Evolutionary conservation across 2,888 invertebrate species (phyloP).

Genomic region (Drosophila histrio): DNA sequence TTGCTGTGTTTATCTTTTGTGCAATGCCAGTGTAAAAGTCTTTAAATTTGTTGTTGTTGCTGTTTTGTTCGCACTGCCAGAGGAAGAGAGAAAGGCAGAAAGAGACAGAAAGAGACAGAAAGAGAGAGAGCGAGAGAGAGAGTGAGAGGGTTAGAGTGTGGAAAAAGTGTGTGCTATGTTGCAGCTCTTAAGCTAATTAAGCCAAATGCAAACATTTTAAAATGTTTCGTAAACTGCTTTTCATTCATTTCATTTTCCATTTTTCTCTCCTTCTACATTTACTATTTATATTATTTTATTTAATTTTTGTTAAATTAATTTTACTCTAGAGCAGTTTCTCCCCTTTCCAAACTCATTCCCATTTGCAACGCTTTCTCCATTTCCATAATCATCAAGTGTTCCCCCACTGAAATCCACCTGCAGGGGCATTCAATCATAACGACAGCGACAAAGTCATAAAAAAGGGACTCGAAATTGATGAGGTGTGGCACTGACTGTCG

Average conservation of each 20-base stretch:
- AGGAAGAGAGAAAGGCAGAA: background rate
- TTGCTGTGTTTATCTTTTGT: conserved; percentile 46
- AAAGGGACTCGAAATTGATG: conserved; percentile 63
- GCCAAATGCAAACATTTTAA: conserved; percentile 44
- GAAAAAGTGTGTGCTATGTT: conserved; percentile 23
- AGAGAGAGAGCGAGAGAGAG: background rate
- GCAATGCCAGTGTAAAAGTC: conserved; percentile 13
- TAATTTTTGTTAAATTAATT: conserved; percentile 17
- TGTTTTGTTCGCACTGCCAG: conserved; percentile 7
- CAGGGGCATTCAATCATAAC: conserved; percentile 59
- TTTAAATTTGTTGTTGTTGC: conserved; percentile 13
- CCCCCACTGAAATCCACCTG: conserved; percentile 41
- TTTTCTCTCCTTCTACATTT: background rate
- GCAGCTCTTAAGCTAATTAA: conserved; percentile 56
- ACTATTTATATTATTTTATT: conserved; percentile 15
- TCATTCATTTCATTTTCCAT: background rate
- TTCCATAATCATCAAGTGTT: conserved; percentile 11
- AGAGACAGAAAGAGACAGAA: background rate
- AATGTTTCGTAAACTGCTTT: conserved; percentile 41
- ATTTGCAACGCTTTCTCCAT: background rate
- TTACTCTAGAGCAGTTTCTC: background rate
- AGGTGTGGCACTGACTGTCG: conserved; percentile 68
- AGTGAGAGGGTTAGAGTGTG: background rate
- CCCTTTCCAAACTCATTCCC: background rate
- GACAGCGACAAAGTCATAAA: conserved; percentile 61